Conservation (phyloP, 2,888 invertebrate species). For the Heliconius hortense region DNA sequence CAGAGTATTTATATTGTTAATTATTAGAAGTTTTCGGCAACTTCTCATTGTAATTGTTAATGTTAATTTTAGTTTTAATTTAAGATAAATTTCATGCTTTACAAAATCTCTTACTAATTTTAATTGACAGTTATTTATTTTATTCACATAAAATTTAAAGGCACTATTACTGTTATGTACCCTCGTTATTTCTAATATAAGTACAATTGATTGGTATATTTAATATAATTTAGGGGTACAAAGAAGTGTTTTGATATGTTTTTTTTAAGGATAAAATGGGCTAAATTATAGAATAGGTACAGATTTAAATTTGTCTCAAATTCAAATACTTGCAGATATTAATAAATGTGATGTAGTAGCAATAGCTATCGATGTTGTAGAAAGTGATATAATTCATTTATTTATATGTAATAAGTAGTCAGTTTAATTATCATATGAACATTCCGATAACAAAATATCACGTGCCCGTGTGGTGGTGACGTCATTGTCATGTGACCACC, state of each 20-base stretch:
- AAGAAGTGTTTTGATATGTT: neutral
- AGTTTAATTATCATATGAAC: constrained; percentile 32
- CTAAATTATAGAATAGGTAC: neutral
- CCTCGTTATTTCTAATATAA: neutral
- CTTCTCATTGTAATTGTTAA: constrained; percentile 39
- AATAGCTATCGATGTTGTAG: constrained; percentile 23
- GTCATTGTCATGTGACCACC: constrained; percentile 19
- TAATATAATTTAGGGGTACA: neutral
- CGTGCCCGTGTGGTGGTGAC: constrained; percentile 1
- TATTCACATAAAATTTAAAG: neutral
- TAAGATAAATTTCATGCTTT: constrained; percentile 15
- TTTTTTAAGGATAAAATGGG: neutral
- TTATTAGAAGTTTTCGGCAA: constrained; percentile 41
- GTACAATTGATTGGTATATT: neutral
- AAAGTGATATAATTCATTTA: neutral
- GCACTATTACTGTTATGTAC: constrained; percentile 6
- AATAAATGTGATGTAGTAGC: constrained; percentile 12
- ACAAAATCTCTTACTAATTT: constrained; percentile 7
- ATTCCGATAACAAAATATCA: constrained; percentile 26
- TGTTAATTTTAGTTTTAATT: constrained; percentile 42
- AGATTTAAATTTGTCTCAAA: neutral
- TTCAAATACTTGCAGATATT: constrained; percentile 8
- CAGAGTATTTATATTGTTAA: constrained; percentile 48
- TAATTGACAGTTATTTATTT: neutral
- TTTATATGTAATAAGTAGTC: neutral